Evolutionary conservation across 2,113 vertebrate genomes (phyloP).

Genomic region (Carollia perspicillata): DNA sequence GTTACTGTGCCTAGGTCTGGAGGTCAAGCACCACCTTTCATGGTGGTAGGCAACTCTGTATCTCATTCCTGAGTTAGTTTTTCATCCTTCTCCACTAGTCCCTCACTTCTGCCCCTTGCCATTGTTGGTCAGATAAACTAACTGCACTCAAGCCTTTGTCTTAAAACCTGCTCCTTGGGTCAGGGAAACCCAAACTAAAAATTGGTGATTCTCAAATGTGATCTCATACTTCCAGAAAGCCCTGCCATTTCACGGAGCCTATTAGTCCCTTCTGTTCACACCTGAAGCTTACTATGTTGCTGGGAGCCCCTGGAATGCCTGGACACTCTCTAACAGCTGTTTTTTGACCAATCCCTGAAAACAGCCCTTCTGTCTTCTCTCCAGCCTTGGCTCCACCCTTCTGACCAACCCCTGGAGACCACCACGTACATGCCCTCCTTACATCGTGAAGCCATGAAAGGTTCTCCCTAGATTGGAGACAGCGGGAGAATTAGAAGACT

Average conservation of each 20-base stretch:
- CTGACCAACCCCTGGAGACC: background rate
- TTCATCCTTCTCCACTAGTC: background rate
- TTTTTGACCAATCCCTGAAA: background rate
- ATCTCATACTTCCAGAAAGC: background rate
- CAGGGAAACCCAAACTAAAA: background rate
- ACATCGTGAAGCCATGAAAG: background rate
- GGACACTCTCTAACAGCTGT: background rate
- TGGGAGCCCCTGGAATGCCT: background rate
- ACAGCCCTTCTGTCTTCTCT: background rate
- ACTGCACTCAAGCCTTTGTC: background rate
- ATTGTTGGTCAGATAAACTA: background rate
- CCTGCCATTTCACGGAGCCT: background rate
- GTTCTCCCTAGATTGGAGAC: background rate
- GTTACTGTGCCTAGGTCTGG: background rate
- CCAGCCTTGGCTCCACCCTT: background rate
- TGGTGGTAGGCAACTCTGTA: background rate
- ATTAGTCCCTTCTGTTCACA: background rate
- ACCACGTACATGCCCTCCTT: background rate
- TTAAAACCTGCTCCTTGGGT: background rate
- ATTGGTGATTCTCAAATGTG: background rate
- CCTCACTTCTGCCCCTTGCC: background rate
- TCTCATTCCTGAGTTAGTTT: background rate
- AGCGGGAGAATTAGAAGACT: background rate
- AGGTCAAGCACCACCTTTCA: background rate
- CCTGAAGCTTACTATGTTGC: background rate